phyloP scores from a whole-genome alignment of 1,140 invertebrate species.

The Littorina saxatilis region DNA sequence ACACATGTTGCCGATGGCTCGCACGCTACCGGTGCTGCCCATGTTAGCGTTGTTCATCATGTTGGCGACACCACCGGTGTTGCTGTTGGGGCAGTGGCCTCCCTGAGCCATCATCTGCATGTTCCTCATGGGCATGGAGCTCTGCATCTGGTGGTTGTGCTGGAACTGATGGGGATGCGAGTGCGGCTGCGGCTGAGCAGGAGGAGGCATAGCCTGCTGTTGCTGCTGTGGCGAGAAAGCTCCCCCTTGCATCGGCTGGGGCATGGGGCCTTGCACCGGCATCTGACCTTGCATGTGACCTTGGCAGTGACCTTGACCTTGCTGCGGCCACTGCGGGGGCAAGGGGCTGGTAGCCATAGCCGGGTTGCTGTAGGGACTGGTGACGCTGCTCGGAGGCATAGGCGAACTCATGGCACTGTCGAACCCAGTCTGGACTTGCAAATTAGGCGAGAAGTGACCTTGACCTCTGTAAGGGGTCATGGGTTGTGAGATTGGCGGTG shows the following conservation, averaged over 20 bases:
- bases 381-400: constrained; percentile 45
- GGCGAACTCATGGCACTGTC: constrained; percentile 50
- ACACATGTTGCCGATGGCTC: neutral
- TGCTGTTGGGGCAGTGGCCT: constrained; percentile 9
- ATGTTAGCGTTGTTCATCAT: neutral
- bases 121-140: constrained; percentile 37
- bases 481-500: constrained; percentile 22
- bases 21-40: neutral
- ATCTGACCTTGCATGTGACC: constrained; percentile 40
- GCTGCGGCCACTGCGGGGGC: constrained; percentile 31
- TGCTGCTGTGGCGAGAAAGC: constrained; percentile 41
- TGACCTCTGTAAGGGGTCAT: constrained; percentile 27
- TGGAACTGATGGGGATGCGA: constrained; percentile 21
- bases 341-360: constrained; percentile 56
- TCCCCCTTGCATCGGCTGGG: constrained; percentile 34
- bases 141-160: constrained; percentile 48
- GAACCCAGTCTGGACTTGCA: constrained; percentile 56
- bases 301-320: constrained; percentile 35
- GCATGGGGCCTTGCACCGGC: constrained; percentile 30
- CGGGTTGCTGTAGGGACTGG: constrained; percentile 58
- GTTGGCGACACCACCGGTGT: neutral
- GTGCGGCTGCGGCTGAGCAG: constrained; percentile 34
- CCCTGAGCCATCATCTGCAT: neutral
- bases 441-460: constrained; percentile 42
- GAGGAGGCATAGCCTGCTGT: constrained; percentile 21